These are phyloP conservation scores for Limanda limanda DNA, from an alignment of 2,113 vertebrate species.

Conservation along the genomic window DNA sequence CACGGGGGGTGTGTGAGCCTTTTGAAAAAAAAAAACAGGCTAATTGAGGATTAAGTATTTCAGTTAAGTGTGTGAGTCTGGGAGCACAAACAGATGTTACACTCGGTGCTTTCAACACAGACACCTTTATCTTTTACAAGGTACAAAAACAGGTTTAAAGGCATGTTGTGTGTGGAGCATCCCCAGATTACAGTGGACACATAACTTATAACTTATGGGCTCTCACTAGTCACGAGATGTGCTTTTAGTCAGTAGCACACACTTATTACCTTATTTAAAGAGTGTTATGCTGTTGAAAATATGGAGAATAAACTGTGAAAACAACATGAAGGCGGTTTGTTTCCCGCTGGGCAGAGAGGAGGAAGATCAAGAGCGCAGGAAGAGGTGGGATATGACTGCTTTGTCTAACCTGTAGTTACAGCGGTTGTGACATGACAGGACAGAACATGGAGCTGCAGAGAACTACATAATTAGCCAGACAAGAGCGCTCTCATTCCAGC, in stretches of 20 bases:
- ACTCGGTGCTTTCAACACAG: neutral
- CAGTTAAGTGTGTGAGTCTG: neutral
- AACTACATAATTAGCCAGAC: slow-evolving; percentile 70
- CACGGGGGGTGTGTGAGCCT: neutral
- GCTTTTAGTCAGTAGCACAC: no score
- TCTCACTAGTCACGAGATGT: no score
- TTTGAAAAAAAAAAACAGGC: neutral
- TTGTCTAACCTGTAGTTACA: slow-evolving; percentile 63
- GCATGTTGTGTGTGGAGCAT: neutral
- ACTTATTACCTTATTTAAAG: no score
- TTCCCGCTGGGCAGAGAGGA: slow-evolving; percentile 13
- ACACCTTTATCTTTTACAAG: neutral
- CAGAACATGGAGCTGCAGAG: slow-evolving; percentile 41
- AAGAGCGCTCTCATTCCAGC: slow-evolving; percentile 65
- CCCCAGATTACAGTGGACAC: neutral
- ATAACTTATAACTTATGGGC: neutral
- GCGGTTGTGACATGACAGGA: slow-evolving; percentile 65
- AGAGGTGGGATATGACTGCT: slow-evolving; percentile 35
- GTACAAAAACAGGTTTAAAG: neutral
- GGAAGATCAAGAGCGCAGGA: slow-evolving; percentile 30
- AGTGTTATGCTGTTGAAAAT: neutral
- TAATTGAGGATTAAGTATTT: neutral
- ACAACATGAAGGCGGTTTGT: slow-evolving; percentile 15
- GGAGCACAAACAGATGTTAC: neutral
- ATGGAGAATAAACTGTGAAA: neutral